Conservation (phyloP, 64 coral and sea anemone species). For the Montipora capricornis region DNA sequence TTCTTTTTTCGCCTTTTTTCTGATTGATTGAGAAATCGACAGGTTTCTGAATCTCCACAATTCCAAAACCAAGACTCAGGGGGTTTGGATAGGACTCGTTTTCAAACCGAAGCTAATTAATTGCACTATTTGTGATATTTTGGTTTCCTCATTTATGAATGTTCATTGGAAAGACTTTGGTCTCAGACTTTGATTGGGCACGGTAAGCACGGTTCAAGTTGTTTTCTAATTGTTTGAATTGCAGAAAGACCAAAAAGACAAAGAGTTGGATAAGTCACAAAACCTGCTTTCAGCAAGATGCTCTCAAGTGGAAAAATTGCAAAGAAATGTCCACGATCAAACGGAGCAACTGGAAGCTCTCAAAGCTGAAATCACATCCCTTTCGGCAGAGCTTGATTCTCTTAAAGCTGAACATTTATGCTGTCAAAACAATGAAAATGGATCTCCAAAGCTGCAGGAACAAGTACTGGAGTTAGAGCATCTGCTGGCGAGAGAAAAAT, state of each 20-base stretch:
- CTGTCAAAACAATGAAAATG: slow-evolving; percentile 26
- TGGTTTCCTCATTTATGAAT: too few relatives aligned
- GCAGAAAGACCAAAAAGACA: not conserved
- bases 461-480: slow-evolving; percentile 72
- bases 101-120: too few relatives aligned
- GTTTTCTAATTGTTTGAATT: not conserved
- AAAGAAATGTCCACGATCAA: slow-evolving; percentile 65
- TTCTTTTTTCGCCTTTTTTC: too few relatives aligned
- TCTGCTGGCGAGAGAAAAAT: slow-evolving; percentile 63
- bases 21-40: too few relatives aligned
- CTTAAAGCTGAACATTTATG: slow-evolving; percentile 57
- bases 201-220: too few relatives aligned
- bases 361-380: slow-evolving; percentile 32
- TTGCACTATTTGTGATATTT: too few relatives aligned
- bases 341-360: slow-evolving; percentile 66
- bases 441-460: slow-evolving; percentile 49
- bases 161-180: too few relatives aligned
- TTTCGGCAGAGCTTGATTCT: slow-evolving; percentile 57
- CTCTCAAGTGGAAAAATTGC: slow-evolving; percentile 62
- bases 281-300: slow-evolving; percentile 38
- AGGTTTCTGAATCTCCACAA: too few relatives aligned
- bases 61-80: too few relatives aligned
- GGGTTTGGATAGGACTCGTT: too few relatives aligned
- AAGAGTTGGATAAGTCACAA: slow-evolving; percentile 37
- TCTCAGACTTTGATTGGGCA: too few relatives aligned